Percentiles rank a stretch among this genome's conserved stretches.
Conservation (phyloP, 2,113 vertebrate species). For the Hippoglossus stenolepis region DNA sequence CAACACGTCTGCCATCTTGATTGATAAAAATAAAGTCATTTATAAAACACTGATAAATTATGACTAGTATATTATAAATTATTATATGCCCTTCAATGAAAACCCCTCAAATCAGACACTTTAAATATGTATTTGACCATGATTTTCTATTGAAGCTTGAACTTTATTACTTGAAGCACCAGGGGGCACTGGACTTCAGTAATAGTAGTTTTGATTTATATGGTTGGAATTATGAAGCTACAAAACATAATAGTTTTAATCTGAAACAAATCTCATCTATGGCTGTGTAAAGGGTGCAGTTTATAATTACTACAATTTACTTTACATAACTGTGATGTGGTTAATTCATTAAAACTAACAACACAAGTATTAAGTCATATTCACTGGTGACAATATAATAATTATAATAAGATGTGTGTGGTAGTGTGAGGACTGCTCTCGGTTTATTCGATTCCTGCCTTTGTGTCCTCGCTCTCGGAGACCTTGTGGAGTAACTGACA, state of each 20-base stretch:
- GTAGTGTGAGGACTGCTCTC: not conserved
- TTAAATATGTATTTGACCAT: not conserved
- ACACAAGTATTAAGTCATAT: not conserved
- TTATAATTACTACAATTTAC: not conserved
- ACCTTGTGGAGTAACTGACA: not conserved
- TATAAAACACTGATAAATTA: not conserved
- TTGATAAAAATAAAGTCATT: not conserved
- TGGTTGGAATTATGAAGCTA: not conserved
- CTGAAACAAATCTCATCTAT: not conserved
- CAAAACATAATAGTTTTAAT: not conserved
- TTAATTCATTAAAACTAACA: not conserved
- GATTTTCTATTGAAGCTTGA: not conserved
- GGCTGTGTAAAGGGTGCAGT: not conserved
- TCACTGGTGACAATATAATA: too few relatives aligned
- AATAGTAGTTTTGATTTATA: not conserved
- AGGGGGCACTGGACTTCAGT: conserved; percentile 33
- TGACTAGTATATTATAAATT: not conserved
- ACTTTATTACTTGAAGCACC: conserved; percentile 33
- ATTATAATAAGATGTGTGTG: not conserved
- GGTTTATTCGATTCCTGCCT: conserved; percentile 11
- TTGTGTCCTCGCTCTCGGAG: conserved; percentile 8
- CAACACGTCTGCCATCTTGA: not conserved
- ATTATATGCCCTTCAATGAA: not conserved
- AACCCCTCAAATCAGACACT: not conserved
- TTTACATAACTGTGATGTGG: not conserved